These are phyloP conservation scores for Drosophila repletoides DNA, from an alignment of 1,140 invertebrate genomes.

Conservation along the genomic window DNA sequence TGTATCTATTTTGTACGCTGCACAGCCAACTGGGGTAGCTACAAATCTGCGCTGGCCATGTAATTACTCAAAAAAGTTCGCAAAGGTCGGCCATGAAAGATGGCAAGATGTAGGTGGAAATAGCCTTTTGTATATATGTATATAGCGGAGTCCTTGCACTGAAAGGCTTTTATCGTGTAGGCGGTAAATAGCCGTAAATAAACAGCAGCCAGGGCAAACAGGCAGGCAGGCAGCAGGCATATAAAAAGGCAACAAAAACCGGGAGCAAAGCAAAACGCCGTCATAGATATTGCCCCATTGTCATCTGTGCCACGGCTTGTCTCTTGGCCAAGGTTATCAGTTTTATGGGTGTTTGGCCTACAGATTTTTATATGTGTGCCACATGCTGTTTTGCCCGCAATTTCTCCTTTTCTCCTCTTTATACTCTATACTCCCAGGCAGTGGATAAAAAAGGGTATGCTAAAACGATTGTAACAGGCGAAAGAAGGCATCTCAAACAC, in stretches of 20 bases:
- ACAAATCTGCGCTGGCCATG: slow-evolving; percentile 59
- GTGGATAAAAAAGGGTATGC: too few species aligned
- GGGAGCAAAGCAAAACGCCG: slow-evolving; percentile 2
- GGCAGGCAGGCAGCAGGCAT: too few species aligned
- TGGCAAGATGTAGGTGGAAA: neutral
- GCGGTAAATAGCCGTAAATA: slow-evolving; percentile 77
- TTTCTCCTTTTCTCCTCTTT: slow-evolving; percentile 4
- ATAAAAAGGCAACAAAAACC: slow-evolving; percentile 65
- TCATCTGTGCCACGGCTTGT: slow-evolving; percentile 42
- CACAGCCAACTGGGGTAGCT: slow-evolving; percentile 10
- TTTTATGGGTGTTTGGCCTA: slow-evolving; percentile 69
- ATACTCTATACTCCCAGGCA: too few species aligned
- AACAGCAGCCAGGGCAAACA: too few species aligned
- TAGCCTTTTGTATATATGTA: slow-evolving; percentile 48
- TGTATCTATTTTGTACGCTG: slow-evolving; percentile 63
- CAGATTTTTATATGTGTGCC: slow-evolving; percentile 57
- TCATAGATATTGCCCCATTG: slow-evolving; percentile 43
- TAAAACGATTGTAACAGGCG: too few species aligned
- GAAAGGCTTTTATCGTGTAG: slow-evolving; percentile 78
- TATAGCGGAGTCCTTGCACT: too few species aligned
- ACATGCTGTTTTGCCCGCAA: slow-evolving; percentile 30
- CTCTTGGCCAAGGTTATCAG: slow-evolving; percentile 69
- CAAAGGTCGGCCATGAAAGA: neutral
- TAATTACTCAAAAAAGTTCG: slow-evolving; percentile 74
- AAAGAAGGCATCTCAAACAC: too few species aligned